These are phyloP conservation scores for Chloropsis cyanopogon DNA, from an alignment of 2,113 vertebrate species.

Conservation along the genomic window DNA sequence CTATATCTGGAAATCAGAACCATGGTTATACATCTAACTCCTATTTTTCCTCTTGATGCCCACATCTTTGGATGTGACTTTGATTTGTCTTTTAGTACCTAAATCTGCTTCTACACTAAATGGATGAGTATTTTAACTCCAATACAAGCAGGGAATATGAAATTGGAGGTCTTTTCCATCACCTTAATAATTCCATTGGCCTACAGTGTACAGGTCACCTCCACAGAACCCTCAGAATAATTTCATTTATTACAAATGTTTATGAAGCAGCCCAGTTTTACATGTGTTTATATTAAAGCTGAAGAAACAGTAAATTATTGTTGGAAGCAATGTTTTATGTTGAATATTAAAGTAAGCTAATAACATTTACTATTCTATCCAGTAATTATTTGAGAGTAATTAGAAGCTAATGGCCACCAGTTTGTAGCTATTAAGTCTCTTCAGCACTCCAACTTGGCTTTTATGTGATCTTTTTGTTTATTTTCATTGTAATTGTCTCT, in stretches of 20 bases:
- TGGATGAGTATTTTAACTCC: neutral
- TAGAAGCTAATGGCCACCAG: conserved; percentile 53
- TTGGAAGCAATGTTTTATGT: conserved; percentile 46
- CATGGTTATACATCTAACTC: neutral
- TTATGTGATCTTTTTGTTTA: conserved; percentile 41
- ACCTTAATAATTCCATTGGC: neutral
- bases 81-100: neutral
- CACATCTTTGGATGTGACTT: too few species aligned
- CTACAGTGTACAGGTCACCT: neutral
- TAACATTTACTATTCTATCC: conserved; percentile 54
- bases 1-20: neutral
- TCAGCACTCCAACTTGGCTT: conserved; percentile 32
- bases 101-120: neutral
- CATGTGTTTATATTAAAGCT: neutral
- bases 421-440: conserved; percentile 45
- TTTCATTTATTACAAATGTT: neutral
- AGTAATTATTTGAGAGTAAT: conserved; percentile 65
- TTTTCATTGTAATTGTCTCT: neutral
- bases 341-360: conserved; percentile 56
- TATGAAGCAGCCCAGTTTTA: neutral
- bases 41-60: neutral
- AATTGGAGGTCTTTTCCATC: neutral
- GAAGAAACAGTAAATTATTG: conserved; percentile 38
- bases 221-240: neutral
- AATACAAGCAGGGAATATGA: neutral